Evolutionary conservation across 2,797 vertebrate genomes (phyloP).

Genomic region (Coilia nasus): DNA sequence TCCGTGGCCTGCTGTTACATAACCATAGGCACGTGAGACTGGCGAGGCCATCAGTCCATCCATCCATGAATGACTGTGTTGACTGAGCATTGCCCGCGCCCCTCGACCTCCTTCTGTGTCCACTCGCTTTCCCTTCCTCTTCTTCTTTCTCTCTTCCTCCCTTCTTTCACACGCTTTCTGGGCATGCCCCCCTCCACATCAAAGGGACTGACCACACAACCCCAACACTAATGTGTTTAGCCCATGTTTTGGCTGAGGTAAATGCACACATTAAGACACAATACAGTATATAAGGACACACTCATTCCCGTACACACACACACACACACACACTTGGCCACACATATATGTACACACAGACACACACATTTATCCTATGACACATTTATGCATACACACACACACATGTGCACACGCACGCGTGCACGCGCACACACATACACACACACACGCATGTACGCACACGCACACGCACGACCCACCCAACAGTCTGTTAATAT

Average conservation of each 20-base stretch:
- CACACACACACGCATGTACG: neutral
- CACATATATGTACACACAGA: no score
- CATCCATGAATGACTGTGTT: slow-evolving; percentile 34
- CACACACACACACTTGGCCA: neutral
- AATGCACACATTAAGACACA: no score
- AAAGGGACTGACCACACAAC: neutral
- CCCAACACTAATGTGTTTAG: neutral
- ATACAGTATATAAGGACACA: no score
- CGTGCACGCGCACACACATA: neutral
- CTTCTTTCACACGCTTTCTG: neutral
- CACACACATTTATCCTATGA: no score
- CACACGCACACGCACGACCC: neutral
- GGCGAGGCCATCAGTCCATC: slow-evolving; percentile 21
- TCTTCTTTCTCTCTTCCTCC: neutral
- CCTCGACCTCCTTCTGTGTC: slow-evolving; percentile 18
- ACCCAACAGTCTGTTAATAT: neutral
- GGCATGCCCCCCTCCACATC: no score
- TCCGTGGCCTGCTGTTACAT: slow-evolving; percentile 40
- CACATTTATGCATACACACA: slow-evolving; percentile 9
- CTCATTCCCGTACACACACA: slow-evolving; percentile 7
- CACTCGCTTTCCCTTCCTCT: slow-evolving; percentile 16
- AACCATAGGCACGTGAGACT: slow-evolving; percentile 48
- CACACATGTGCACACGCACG: neutral
- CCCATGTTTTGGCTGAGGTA: neutral
- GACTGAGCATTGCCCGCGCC: neutral